A percentile compares a stretch with the other conserved stretches of the same genome.
These are phyloP conservation scores for Bungarus multicinctus DNA, from an alignment of 2,113 vertebrate genomes.

Conservation along the genomic window DNA sequence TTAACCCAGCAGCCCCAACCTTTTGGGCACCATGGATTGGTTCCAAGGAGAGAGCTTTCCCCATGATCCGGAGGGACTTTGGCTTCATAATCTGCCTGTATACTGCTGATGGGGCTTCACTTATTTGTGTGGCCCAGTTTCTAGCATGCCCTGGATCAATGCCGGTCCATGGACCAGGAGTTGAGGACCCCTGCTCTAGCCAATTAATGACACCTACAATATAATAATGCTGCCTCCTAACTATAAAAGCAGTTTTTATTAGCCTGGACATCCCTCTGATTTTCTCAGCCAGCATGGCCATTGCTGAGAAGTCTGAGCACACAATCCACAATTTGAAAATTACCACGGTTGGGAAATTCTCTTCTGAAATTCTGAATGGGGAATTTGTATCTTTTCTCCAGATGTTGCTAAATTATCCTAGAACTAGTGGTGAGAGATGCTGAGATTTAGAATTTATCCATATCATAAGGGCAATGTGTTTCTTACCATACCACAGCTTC, in stretches of 20 bases:
- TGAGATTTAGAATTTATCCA: neutral
- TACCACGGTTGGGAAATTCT: neutral
- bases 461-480: neutral
- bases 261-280: neutral
- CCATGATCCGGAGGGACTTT: no score
- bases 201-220: neutral
- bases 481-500: neutral
- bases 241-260: neutral
- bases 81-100: no score
- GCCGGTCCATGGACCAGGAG: rapidly evolving
- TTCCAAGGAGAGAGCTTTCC: no score
- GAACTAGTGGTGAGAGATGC: neutral
- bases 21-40: no score
- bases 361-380: neutral
- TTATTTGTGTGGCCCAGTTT: no score
- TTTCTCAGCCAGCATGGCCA: neutral
- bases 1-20: no score
- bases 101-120: no score
- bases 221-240: neutral
- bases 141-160: no score
- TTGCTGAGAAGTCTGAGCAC: neutral
- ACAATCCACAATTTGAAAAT: neutral
- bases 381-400: neutral
- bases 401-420: neutral
- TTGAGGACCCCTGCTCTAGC: neutral